Base-by-base conservation (phyloP, 2,797 vertebrate genomes). In the Falco cherrug region DNA sequence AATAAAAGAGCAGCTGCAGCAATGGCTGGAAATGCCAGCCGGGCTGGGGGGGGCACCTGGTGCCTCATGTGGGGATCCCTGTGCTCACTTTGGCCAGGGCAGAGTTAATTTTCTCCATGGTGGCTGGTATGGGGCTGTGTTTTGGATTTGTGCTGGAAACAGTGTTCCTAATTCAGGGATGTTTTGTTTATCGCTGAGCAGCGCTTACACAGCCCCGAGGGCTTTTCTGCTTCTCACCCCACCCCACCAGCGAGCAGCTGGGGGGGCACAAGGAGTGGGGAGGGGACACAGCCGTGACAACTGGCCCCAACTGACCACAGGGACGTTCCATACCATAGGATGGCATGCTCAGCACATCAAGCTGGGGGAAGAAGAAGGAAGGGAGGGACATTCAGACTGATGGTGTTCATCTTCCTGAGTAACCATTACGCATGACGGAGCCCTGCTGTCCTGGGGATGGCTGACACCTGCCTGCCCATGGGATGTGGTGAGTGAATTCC, bases 341-440 rank as follows among this genome's bases (percentile, higher is more conserved):
- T 10, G 10, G 41, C 43, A 28, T 31, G 18, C 37, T 68, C 37
- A 69, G 68, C 61, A 75, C 9, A 25, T 41, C 20, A 35, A 47
- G 11, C 0, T 69, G 50, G 14, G 11, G 61, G 33, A 51, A 63
- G 43, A 37, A 61, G 54, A 24, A 75, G 13, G 37, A 78, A 56
- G 61, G 13, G 22, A 22, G 26, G 29, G 25, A 69, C 17, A 16
- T 35, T 64, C 1, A 1, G 35, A 69, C 29, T 28, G 21, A 35
- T 74, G 37, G 29, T 26, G 19, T 35, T 84, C 79, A 43, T 51
- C 54, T 79, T 31, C 48, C 53, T 13, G 53, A 54, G 41, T 78
- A 48, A 26, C 41, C 22, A 33, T 22, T n/a, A n/a, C 0, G 0
- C 0, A 7, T 61, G 48, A 43, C 35, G n/a, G 29, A 41, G n/a